These are phyloP conservation scores for Harlomillsia oculata DNA, from an alignment of 1,140 invertebrate species.

Conservation along the genomic window DNA sequence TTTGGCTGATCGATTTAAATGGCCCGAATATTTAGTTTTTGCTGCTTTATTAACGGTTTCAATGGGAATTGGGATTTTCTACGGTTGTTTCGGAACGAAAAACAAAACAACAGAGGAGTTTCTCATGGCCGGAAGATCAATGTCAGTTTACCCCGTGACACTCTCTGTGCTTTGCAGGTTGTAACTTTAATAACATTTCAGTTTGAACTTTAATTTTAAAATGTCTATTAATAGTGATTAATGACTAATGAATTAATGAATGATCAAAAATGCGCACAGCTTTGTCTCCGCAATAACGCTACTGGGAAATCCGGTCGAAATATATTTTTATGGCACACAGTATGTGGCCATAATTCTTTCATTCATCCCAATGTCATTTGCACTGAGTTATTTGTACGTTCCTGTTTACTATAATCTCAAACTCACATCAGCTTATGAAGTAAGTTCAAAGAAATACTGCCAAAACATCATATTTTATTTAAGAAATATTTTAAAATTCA, in stretches of 20 bases:
- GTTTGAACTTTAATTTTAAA: neutral
- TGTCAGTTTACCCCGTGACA: conserved; percentile 66
- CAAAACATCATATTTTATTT: neutral
- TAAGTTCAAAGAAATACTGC: too few relatives aligned
- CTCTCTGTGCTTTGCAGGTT: conserved; percentile 60
- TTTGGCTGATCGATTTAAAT: conserved; percentile 6
- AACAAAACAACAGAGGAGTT: conserved; percentile 66
- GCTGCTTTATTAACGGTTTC: conserved; percentile 54
- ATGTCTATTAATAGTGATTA: too few relatives aligned
- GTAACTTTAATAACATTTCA: neutral
- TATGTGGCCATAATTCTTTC: conserved; percentile 39
- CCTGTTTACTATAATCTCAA: conserved; percentile 47
- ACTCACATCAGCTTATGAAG: conserved; percentile 71
- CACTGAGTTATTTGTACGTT: conserved; percentile 44
- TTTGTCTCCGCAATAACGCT: conserved; percentile 49
- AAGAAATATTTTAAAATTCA: neutral
- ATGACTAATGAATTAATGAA: too few relatives aligned
- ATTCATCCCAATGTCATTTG: conserved; percentile 41
- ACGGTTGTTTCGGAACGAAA: conserved; percentile 61
- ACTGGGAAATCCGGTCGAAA: conserved; percentile 46
- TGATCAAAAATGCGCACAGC: conserved; percentile 42
- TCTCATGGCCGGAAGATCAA: conserved; percentile 60
- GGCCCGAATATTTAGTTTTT: conserved; percentile 20
- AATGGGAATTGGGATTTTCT: conserved; percentile 68
- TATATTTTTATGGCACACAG: conserved; percentile 39